Percentiles rank a stretch among this genome's conserved stretches.
phyloP scores from a whole-genome alignment of 2,888 invertebrate genomes.

The Pasiphila rectangulata region DNA sequence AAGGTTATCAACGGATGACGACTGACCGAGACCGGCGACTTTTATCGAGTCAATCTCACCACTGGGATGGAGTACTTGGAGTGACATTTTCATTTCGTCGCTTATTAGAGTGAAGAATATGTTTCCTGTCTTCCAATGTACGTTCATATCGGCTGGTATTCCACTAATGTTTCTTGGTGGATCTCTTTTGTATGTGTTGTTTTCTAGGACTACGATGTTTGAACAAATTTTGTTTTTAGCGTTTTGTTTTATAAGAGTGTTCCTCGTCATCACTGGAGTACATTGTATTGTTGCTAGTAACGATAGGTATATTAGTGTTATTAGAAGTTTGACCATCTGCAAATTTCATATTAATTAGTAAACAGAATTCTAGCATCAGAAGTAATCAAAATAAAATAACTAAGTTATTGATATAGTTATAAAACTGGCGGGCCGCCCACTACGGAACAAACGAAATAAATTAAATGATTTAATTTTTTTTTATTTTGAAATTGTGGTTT shows the following conservation, averaged over 20 bases:
- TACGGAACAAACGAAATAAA: no score
- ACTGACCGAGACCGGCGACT: constrained; percentile 67
- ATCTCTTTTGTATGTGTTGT: constrained; percentile 55
- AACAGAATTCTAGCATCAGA: no score
- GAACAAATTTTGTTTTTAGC: constrained; percentile 47
- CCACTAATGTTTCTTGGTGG: constrained; percentile 53
- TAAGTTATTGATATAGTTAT: no score
- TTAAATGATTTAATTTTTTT: no score
- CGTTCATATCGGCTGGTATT: constrained; percentile 67
- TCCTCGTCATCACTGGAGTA: constrained; percentile 55
- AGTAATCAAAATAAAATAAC: no score
- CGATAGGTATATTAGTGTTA: constrained; percentile 37
- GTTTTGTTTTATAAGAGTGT: constrained; percentile 44
- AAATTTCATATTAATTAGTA: constrained; percentile 28
- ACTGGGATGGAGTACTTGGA: constrained; percentile 56
- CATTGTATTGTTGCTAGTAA: constrained; percentile 36
- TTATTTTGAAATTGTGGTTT: no score
- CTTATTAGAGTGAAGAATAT: constrained; percentile 66
- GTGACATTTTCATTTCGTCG: constrained; percentile 67
- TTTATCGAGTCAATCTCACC: constrained; percentile 60
- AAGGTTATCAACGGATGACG: constrained; percentile 69
- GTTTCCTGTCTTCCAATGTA: constrained; percentile 68
- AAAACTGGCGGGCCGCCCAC: no score
- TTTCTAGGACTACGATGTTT: constrained; percentile 54
- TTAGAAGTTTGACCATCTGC: constrained; percentile 53